Conservation (phyloP, 2,888 invertebrate genomes). For the Catonia carolina region DNA sequence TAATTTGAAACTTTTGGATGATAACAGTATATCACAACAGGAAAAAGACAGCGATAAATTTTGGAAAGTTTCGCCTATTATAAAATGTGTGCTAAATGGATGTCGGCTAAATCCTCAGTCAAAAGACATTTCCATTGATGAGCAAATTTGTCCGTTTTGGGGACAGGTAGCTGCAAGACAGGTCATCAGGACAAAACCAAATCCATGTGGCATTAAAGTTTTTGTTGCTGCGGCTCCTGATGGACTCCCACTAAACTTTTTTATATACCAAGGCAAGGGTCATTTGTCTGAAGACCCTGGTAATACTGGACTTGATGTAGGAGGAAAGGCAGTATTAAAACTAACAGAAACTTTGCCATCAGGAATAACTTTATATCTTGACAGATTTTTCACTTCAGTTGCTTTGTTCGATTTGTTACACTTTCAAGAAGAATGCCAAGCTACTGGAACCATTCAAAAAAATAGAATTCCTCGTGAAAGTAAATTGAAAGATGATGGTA, state of each 20-base stretch:
- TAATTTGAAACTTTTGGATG: background rate
- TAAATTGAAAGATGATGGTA: constrained; percentile 16
- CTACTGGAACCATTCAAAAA: constrained; percentile 24
- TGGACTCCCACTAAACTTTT: constrained; percentile 35
- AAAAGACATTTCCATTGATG: constrained; percentile 34
- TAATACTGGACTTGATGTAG: background rate
- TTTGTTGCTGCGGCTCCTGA: constrained; percentile 36
- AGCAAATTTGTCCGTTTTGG: constrained; percentile 37
- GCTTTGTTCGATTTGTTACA: constrained; percentile 16
- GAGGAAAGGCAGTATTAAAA: constrained; percentile 15
- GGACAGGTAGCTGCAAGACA: constrained; percentile 30
- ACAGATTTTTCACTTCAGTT: constrained; percentile 23
- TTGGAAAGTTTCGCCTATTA: constrained; percentile 10
- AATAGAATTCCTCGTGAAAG: constrained; percentile 29
- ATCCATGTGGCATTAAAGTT: constrained; percentile 38
- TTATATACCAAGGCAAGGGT: constrained; percentile 34
- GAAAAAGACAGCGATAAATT: constrained; percentile 10
- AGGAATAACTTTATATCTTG: constrained; percentile 22
- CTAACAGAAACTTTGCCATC: constrained; percentile 16
- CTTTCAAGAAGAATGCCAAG: constrained; percentile 1
- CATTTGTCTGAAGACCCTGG: constrained; percentile 10
- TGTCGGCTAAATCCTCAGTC: constrained; percentile 12
- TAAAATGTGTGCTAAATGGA: background rate
- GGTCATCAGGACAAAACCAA: constrained; percentile 34
- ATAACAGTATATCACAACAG: background rate